Conservation (phyloP, 2,888 invertebrate species). For the Ormyrus labotus region DNA sequence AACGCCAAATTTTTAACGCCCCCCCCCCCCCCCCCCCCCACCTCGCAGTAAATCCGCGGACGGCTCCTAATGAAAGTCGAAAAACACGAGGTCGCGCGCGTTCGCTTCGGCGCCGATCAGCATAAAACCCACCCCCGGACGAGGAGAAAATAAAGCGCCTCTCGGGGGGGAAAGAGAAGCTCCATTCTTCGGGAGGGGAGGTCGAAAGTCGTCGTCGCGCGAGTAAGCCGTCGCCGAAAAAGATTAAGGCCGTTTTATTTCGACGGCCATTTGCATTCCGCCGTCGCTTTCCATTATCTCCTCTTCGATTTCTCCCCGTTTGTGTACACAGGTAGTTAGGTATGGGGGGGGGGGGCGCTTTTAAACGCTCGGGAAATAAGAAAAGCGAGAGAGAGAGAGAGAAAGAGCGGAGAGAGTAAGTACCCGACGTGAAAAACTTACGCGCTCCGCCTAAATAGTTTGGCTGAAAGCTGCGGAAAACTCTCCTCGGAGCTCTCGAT, state of each 20-base stretch:
- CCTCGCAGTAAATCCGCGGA: too few relatives aligned
- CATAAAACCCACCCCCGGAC: background rate
- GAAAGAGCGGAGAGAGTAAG: background rate
- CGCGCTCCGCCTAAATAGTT: too few relatives aligned
- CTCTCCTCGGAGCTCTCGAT: too few relatives aligned
- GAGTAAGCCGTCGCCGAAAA: constrained; percentile 12
- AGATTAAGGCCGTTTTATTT: constrained; percentile 34
- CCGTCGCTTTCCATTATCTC: background rate
- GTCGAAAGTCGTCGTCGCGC: constrained; percentile 18
- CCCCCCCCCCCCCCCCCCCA: too few relatives aligned
- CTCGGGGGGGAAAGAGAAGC: too few relatives aligned
- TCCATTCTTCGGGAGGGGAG: background rate
- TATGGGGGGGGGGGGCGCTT: too few relatives aligned
- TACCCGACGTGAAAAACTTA: too few relatives aligned
- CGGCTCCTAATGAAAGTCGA: too few relatives aligned
- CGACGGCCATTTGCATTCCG: background rate
- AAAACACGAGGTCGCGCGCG: too few relatives aligned
- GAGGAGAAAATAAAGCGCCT: constrained; percentile 12
- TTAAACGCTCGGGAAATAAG: background rate
- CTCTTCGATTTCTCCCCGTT: background rate
- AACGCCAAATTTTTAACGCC: too few relatives aligned
- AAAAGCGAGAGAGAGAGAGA: background rate
- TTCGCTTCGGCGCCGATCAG: constrained; percentile 2
- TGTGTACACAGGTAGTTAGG: too few relatives aligned
- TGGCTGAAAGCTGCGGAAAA: too few relatives aligned